Percentiles rank a stretch among this genome's conserved stretches.
Conservation (phyloP, 2,888 invertebrate species). For the Punctoribates punctum region DNA sequence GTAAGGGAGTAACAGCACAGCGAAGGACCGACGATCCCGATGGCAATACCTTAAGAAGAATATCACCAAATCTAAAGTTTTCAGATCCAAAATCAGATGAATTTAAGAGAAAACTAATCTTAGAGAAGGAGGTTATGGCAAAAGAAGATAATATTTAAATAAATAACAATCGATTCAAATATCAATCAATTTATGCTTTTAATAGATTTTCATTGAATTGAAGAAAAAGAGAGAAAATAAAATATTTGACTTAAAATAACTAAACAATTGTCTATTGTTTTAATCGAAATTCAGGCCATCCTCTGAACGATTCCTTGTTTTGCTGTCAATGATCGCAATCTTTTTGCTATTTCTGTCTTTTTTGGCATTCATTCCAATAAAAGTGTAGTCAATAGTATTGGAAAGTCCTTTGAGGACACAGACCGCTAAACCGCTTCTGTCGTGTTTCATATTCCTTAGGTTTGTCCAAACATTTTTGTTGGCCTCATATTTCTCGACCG, state of each 20-base stretch:
- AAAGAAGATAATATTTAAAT: too few relatives aligned
- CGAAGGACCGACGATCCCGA: neutral
- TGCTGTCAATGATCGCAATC: neutral
- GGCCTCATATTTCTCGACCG: conserved; percentile 73
- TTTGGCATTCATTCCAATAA: conserved; percentile 37
- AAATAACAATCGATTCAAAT: too few relatives aligned
- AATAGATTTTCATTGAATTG: too few relatives aligned
- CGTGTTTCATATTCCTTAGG: conserved; percentile 73
- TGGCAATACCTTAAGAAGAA: neutral
- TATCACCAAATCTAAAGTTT: conserved; percentile 25
- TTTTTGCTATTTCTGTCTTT: neutral
- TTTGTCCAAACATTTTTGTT: conserved; percentile 62
- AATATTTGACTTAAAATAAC: too few relatives aligned
- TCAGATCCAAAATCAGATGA: too few relatives aligned
- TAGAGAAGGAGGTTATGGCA: too few relatives aligned
- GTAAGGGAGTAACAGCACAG: neutral
- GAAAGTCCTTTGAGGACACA: conserved; percentile 68
- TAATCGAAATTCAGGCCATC: neutral
- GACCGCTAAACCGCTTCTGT: conserved; percentile 73
- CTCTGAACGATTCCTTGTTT: neutral
- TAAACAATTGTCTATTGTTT: too few relatives aligned
- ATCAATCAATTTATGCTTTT: too few relatives aligned
- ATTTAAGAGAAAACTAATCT: too few relatives aligned
- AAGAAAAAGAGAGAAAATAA: too few relatives aligned
- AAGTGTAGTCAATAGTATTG: conserved; percentile 43